These are phyloP conservation scores for Nymphalis urticae DNA, from an alignment of 2,888 invertebrate genomes.

Conservation along the genomic window DNA sequence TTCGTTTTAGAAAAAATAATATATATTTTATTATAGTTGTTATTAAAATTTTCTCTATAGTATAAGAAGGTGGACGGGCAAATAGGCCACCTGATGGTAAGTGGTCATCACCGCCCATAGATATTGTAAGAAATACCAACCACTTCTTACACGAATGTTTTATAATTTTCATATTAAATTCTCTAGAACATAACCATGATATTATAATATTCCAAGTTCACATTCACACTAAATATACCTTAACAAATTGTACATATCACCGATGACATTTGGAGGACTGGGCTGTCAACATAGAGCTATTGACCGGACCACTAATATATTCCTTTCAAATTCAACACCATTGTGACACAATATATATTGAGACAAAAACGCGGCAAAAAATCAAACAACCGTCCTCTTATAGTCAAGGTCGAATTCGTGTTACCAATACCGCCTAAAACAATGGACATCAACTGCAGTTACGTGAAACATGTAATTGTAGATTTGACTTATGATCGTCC, in stretches of 20 bases:
- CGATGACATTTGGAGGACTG: constrained; percentile 24
- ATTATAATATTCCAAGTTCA: background rate
- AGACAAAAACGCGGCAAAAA: constrained; percentile 68
- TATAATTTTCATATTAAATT: no score
- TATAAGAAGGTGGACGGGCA: no score
- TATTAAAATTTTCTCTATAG: no score
- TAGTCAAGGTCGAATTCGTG: constrained; percentile 49
- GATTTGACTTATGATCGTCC: constrained; percentile 51
- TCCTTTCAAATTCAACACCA: constrained; percentile 67
- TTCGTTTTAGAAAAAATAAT: no score
- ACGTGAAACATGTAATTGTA: constrained; percentile 54
- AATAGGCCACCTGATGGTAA: no score
- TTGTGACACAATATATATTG: constrained; percentile 69
- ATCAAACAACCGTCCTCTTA: constrained; percentile 54
- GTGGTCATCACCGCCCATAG: no score
- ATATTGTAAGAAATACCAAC: no score
- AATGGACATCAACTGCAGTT: constrained; percentile 52
- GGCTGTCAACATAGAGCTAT: constrained; percentile 37
- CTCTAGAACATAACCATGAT: background rate
- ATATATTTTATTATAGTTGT: no score
- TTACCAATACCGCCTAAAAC: constrained; percentile 51
- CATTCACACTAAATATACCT: background rate
- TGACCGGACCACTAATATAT: constrained; percentile 69
- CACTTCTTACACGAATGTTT: no score
- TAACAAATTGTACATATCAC: constrained; percentile 1